Conservation (phyloP, 1,140 invertebrate species). For the Gryllus bimaculatus region DNA sequence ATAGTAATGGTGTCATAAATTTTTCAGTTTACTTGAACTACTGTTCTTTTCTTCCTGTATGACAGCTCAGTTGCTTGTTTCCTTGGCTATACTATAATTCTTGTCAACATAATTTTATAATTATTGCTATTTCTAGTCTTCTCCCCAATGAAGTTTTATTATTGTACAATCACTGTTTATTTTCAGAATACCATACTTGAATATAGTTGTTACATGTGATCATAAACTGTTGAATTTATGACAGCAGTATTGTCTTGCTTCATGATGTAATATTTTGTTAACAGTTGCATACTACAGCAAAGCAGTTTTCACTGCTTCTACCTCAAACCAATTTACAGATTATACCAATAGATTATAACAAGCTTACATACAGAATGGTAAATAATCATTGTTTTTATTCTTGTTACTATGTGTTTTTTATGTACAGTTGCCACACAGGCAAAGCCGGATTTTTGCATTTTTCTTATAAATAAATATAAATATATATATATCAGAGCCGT, state of each 20-base stretch:
- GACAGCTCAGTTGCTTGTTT: neutral
- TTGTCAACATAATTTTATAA: neutral
- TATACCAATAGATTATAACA: constrained; percentile 1
- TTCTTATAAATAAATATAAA: constrained; percentile 6
- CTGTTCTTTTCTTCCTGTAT: neutral
- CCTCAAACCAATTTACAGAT: neutral
- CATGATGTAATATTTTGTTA: neutral
- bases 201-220: neutral
- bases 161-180: neutral
- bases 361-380: neutral
- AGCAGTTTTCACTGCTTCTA: constrained; percentile 4
- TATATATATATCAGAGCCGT: constrained; percentile 5
- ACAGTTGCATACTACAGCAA: neutral
- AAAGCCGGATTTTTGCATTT: constrained; percentile 4
- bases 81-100: no score
- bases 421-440: constrained; percentile 2
- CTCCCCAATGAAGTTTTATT: neutral
- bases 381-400: constrained; percentile 6
- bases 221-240: neutral
- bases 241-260: neutral
- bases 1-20: neutral
- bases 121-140: neutral
- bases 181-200: neutral
- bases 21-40: neutral
- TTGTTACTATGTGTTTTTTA: constrained; percentile 6